phyloP scores from a whole-genome alignment of 2,888 invertebrate genomes.

The Cartodere bifasciata region DNA sequence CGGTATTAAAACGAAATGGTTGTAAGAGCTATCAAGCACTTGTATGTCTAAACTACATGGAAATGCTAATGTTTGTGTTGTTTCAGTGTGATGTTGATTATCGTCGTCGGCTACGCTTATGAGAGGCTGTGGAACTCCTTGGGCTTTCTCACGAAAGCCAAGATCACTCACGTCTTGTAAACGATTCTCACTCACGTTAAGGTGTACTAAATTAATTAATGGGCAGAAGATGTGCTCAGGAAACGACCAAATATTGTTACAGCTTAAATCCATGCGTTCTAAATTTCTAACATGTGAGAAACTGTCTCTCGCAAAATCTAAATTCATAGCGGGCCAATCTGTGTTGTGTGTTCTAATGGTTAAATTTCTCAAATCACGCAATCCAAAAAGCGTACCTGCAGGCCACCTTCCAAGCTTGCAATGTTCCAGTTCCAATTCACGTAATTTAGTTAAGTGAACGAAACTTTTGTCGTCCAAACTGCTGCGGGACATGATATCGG shows the following conservation, averaged over 20 bases:
- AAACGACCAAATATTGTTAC: conserved; percentile 82
- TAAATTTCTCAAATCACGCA: conserved; percentile 70
- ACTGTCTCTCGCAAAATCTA: conserved; percentile 69
- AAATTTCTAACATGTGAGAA: conserved; percentile 66
- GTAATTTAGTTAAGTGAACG: conserved; percentile 64
- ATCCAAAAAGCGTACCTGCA: conserved; percentile 63
- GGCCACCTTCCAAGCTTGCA: conserved; percentile 81
- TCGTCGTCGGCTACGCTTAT: conserved; percentile 47
- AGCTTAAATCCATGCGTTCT: conserved; percentile 73
- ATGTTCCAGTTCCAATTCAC: conserved; percentile 69
- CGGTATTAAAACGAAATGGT: conserved; percentile 74
- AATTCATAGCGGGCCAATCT: conserved; percentile 71
- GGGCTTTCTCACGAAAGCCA: conserved; percentile 63
- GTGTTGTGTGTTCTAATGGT: conserved; percentile 76
- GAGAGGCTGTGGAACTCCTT: conserved; percentile 46
- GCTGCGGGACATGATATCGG: conserved; percentile 67
- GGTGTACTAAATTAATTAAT: conserved; percentile 59
- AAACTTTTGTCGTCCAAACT: conserved; percentile 66
- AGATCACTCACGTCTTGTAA: conserved; percentile 79
- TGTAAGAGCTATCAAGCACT: conserved; percentile 70
- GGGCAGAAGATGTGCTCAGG: conserved; percentile 78
- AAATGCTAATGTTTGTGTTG: conserved; percentile 26
- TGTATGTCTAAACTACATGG: conserved; percentile 71
- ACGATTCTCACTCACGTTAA: conserved; percentile 80
- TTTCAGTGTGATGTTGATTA: conserved; percentile 31